Evolutionary conservation across 1,140 invertebrate species (phyloP).

Genomic region (Dreissena rostriformis): DNA sequence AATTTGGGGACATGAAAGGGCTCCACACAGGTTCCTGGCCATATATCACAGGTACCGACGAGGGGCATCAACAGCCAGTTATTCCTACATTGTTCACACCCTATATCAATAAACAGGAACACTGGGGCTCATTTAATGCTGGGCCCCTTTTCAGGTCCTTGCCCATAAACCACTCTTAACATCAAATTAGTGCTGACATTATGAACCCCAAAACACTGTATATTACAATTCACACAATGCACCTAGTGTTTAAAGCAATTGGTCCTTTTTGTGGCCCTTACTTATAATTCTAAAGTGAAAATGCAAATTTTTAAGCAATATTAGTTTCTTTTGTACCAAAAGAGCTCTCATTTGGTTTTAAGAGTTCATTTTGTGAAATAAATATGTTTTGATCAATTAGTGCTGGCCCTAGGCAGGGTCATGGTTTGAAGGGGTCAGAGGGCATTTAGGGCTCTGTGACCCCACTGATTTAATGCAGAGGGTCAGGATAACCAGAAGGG

Average conservation of each 20-base stretch:
- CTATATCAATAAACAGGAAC: slow-evolving; percentile 31
- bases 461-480: slow-evolving; percentile 1
- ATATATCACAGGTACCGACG: neutral
- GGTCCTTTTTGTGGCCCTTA: slow-evolving; percentile 28
- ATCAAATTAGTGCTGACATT: slow-evolving; percentile 42
- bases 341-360: slow-evolving; percentile 20
- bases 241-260: slow-evolving; percentile 21
- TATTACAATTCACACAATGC: slow-evolving; percentile 25
- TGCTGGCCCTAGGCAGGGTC: slow-evolving; percentile 40
- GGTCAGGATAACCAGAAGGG: slow-evolving; percentile 43
- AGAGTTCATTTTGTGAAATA: slow-evolving; percentile 47
- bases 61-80: neutral
- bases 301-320: slow-evolving; percentile 41
- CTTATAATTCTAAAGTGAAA: slow-evolving; percentile 25
- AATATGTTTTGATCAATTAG: slow-evolving; percentile 52
- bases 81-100: slow-evolving; percentile 17
- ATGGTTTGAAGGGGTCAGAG: slow-evolving; percentile 29
- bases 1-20: too few species aligned
- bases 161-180: slow-evolving; percentile 41
- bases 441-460: slow-evolving; percentile 14
- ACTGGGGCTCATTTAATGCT: slow-evolving; percentile 4
- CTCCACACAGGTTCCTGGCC: too few species aligned
- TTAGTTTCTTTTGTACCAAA: slow-evolving; percentile 11
- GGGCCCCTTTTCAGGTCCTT: neutral
- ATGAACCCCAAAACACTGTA: slow-evolving; percentile 29